Conservation (phyloP, 2,113 vertebrate genomes). For the Clarias gariepinus region DNA sequence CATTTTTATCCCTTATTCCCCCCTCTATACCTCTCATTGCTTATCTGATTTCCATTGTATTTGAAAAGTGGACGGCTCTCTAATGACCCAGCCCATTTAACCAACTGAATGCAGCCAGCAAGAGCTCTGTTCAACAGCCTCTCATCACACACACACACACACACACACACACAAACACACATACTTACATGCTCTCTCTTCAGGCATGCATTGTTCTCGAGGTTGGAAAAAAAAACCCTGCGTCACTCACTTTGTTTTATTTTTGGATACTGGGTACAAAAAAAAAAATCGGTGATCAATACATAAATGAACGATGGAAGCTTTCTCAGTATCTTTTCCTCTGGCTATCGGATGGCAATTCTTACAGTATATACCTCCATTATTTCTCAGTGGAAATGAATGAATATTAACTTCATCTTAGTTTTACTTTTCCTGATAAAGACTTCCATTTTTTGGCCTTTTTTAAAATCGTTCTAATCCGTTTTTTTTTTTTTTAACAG, state of each 20-base stretch:
- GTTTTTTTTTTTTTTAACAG: not conserved
- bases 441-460: not conserved
- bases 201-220: constrained; percentile 9
- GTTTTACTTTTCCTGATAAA: not conserved
- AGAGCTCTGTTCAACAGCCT: constrained; percentile 24
- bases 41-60: constrained; percentile 51
- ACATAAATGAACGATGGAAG: not conserved
- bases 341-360: not conserved
- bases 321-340: not conserved
- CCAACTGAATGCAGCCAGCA: constrained; percentile 24
- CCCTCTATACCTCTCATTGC: constrained; percentile 7
- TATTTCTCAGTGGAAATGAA: not conserved
- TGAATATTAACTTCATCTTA: not conserved
- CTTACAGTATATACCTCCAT: not conserved
- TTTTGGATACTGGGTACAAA: not conserved
- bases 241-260: constrained; percentile 7
- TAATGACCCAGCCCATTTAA: constrained; percentile 46
- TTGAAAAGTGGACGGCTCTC: constrained; percentile 39
- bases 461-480: not conserved
- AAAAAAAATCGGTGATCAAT: not conserved
- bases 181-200: not conserved
- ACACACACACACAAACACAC: constrained; percentile 25
- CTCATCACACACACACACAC: constrained; percentile 42
- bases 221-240: not conserved
- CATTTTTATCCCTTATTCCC: constrained; percentile 27